These are phyloP conservation scores for Lingula anatina DNA, from an alignment of 2,888 invertebrate species.

Conservation along the genomic window DNA sequence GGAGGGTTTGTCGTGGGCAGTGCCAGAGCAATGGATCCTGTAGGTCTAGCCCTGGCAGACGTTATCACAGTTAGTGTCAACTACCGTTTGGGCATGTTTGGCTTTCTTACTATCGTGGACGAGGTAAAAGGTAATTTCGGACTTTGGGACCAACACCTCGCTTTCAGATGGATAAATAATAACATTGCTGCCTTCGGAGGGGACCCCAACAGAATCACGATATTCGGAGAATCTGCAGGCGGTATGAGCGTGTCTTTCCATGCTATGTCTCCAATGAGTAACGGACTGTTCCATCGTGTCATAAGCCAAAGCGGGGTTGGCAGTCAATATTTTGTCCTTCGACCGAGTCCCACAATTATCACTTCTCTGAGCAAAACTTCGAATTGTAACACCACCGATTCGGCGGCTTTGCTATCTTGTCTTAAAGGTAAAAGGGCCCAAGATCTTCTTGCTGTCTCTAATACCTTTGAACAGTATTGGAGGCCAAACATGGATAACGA, in stretches of 20 bases:
- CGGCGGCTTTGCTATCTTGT: too few relatives aligned
- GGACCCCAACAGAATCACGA: slow-evolving; percentile 14
- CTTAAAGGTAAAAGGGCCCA: too few relatives aligned
- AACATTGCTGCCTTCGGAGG: slow-evolving; percentile 17
- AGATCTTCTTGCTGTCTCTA: too few relatives aligned
- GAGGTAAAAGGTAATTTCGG: slow-evolving; percentile 18
- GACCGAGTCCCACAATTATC: too few relatives aligned
- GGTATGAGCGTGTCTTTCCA: slow-evolving; percentile 14
- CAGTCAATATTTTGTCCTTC: too few relatives aligned
- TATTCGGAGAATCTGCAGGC: slow-evolving; percentile 24
- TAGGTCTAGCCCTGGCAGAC: slow-evolving; percentile 5
- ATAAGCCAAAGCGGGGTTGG: slow-evolving; percentile 12
- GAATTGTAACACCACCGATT: too few relatives aligned
- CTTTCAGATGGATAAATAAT: slow-evolving; percentile 18
- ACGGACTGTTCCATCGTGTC: slow-evolving; percentile 12
- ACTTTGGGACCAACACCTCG: slow-evolving; percentile 18
- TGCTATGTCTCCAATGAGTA: slow-evolving; percentile 8
- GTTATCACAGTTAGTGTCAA: slow-evolving; percentile 14
- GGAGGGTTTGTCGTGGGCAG: slow-evolving; percentile 10
- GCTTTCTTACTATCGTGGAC: slow-evolving; percentile 17
- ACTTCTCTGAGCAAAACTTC: too few relatives aligned
- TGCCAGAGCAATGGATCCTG: slow-evolving; percentile 1
- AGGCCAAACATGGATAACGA: too few relatives aligned
- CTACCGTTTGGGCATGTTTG: slow-evolving; percentile 15
- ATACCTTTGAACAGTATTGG: too few relatives aligned